Evolutionary conservation across 2,113 vertebrate genomes (phyloP), one percentile per base, ranked within the genome.

Genomic region (Camelus bactrianus): DNA sequence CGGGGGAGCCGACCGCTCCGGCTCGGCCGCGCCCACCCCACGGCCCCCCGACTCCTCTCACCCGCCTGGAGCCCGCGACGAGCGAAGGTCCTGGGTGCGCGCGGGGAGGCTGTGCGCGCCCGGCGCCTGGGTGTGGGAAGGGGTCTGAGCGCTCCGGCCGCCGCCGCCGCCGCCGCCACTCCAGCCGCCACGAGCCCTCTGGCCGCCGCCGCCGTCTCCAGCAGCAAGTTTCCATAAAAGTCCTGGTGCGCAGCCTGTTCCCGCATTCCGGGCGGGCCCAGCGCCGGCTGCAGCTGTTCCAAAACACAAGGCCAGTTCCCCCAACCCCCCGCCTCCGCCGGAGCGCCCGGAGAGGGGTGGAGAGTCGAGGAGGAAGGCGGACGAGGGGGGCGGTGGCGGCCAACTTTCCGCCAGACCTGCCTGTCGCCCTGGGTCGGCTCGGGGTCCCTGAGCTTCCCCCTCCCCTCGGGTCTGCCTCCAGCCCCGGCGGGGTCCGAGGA

Each of bases 161-260:
- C 89, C 11, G 73, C 64, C 62, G 81, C 80, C 11, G 77, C 64
- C 62, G 81, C 80, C 7, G 87, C 85, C 48, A 91, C 85, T 69
- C 93, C 97, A 32, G 94, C 97, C 95, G 87, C 98, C 75, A 76
- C 50, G 92, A 76, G 65, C 84, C 90, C 73, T 91, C 32, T 64
- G 97, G 93, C 91, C 79, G 65, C 56, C 7, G 93, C 72, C 93
- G 98, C 97, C 94, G 97, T 97, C 97, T 94, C 98, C 96, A 93
- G 72, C 97, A 98, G 96, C 97, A 98, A 97, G 98, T 99, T 99
- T 99, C 99, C 99, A 99, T 99, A 99, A 99, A 99, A 99, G 99
- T 99, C 99, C 98, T 98, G 98, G 98, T 98, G 98, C 99, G 98
- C 99, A 98, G 98, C 98, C 98, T 96, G 98, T 98, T 97, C 98